Percentiles rank a stretch among this genome's conserved stretches.
Conservation (phyloP, 2,888 invertebrate species). For the Dorcus hopei region DNA sequence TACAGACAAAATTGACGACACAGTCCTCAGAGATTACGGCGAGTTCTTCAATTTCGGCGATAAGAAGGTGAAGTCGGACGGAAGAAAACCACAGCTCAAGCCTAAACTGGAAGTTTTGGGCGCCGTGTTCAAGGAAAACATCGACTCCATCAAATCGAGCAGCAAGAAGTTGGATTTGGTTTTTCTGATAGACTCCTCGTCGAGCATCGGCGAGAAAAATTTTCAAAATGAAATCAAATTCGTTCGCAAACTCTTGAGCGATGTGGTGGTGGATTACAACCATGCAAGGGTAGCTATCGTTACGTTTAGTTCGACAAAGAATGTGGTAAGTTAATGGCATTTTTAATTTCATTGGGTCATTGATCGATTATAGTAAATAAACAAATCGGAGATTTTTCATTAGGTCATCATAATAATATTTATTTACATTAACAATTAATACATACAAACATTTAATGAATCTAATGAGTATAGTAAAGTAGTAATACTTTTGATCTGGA, state of each 20-base stretch:
- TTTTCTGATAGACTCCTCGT: constrained; percentile 68
- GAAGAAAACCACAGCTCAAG: constrained; percentile 42
- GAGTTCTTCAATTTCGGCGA: constrained; percentile 46
- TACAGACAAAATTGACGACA: not conserved
- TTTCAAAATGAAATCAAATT: constrained; percentile 66
- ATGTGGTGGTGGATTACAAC: constrained; percentile 62
- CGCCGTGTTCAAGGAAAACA: constrained; percentile 54
- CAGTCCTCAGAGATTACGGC: constrained; percentile 34
- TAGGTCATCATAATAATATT: not conserved
- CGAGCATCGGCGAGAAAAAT: constrained; percentile 63
- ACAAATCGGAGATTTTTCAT: no score
- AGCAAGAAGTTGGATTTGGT: constrained; percentile 56
- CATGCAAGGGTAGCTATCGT: constrained; percentile 63
- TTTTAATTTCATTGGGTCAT: no score
- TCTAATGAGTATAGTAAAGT: no score
- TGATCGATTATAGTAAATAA: not conserved
- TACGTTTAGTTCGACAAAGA: constrained; percentile 61
- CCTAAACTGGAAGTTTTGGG: constrained; percentile 55
- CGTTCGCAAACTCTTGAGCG: constrained; percentile 63
- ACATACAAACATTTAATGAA: no score
- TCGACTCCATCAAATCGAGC: constrained; percentile 50
- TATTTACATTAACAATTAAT: not conserved
- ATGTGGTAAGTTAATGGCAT: constrained; percentile 48
- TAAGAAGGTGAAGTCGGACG: constrained; percentile 38
- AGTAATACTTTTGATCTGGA: no score